Base-by-base conservation (phyloP, 2,113 vertebrate species). In the Trematomus loennbergii region DNA sequence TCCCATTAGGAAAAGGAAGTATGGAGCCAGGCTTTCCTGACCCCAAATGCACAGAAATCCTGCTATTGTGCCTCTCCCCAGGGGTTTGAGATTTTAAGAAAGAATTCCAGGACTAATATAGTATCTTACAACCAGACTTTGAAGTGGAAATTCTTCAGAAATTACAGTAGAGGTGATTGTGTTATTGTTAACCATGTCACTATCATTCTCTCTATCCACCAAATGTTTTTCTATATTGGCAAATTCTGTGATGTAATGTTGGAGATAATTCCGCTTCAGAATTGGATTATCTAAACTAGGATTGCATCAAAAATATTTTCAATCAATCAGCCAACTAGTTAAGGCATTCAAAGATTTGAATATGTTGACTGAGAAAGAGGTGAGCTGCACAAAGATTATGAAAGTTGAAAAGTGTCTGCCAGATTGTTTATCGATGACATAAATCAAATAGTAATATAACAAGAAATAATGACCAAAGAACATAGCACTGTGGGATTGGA, bases 11-110 rank as follows among this genome's bases (percentile, higher is more conserved):
- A 86, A 70, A 25, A 84, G 77, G 87, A 91, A 90, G 66, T 29
- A 50, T 53, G 55, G 50, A 83, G 83, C 75, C 70, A 18, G 67
- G 54, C 78, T 84, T 80, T 80, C 78, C 63, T 78, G 53, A 18
- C 66, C 49, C 48, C 48, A 63, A 78, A 89, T 76, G 75, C 80
- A 87, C 85, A 90, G 81, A 83, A 87, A 87, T 89, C 84, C 86
- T 76, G 74, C 86, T 76, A 88, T 92, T 93, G 85, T 91, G 53
- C 57, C 48, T 83, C 85, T 81, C 79, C 67, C 58, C 78, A 22
- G 91, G 91, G 82, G 85, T 45, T 72, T 6, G 18, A 58, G 46
- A 53, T 46, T 58, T 82, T 79, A 79, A 45, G 48, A 77, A 78
- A 79, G 71, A 75, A 59, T 82, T 60, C 61, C 22, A 29, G 43